A percentile compares a stretch with the other conserved stretches of the same genome.
Evolutionary conservation across 2,113 vertebrate species (phyloP).

Genomic region (Scomber japonicus): DNA sequence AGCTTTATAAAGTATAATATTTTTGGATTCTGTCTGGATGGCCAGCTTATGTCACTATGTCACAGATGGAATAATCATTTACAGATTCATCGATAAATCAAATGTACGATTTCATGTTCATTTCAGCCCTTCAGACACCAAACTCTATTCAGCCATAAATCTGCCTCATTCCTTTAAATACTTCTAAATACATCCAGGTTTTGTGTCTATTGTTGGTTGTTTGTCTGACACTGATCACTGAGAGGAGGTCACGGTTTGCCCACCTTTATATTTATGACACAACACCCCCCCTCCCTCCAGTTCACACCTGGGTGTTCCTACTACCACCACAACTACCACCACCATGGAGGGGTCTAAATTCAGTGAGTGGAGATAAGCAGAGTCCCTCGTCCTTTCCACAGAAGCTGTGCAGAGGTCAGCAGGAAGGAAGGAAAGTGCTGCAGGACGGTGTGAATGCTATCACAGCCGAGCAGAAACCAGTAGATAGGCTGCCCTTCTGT

Average conservation of each 20-base stretch:
- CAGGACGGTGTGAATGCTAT: constrained; percentile 73
- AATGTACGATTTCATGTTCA: no score
- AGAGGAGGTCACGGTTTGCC: constrained; percentile 30
- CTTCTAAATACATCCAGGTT: constrained; percentile 4
- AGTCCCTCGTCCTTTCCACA: constrained; percentile 54
- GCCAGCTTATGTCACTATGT: no score
- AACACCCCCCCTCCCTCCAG: background rate
- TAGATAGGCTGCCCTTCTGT: constrained; percentile 57
- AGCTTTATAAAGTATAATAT: background rate
- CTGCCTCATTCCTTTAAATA: background rate
- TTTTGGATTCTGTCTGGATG: background rate
- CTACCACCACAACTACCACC: constrained; percentile 1
- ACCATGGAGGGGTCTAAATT: constrained; percentile 41
- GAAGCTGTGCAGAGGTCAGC: constrained; percentile 62
- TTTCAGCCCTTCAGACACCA: background rate
- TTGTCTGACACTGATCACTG: constrained; percentile 4
- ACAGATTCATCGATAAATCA: background rate
- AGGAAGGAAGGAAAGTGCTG: constrained; percentile 74
- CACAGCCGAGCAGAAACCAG: constrained; percentile 60
- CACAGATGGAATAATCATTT: background rate
- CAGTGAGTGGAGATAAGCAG: constrained; percentile 65
- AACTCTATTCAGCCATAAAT: background rate
- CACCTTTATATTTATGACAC: constrained; percentile 39
- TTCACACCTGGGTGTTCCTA: constrained; percentile 44
- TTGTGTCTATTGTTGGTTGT: background rate